Conservation (phyloP, 1,140 invertebrate species). For the Drosophila teissieri region DNA sequence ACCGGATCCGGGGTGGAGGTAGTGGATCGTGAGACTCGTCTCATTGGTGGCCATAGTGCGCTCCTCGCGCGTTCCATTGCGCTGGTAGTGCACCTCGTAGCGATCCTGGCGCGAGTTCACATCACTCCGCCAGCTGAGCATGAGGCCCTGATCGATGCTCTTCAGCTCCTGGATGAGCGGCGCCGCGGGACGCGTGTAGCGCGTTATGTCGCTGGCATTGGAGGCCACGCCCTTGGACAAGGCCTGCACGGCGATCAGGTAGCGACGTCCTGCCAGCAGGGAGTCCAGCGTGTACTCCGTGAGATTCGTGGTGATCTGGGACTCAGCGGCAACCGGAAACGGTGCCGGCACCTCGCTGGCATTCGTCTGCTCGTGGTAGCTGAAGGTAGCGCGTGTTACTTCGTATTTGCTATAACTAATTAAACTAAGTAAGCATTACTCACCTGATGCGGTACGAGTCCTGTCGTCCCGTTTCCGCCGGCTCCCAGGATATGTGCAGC, state of each 20-base stretch:
- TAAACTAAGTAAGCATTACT: too few relatives aligned
- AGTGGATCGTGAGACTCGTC: conserved; percentile 89
- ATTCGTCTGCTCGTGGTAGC: conserved; percentile 93
- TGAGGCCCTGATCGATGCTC: conserved; percentile 90
- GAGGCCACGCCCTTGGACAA: conserved; percentile 93
- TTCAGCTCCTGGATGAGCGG: conserved; percentile 94
- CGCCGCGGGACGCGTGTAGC: conserved; percentile 92
- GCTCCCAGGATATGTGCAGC: conserved; percentile 90
- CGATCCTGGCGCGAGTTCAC: conserved; percentile 95
- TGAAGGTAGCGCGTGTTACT: conserved; percentile 37
- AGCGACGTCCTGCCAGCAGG: conserved; percentile 94
- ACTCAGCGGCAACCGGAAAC: conserved; percentile 87
- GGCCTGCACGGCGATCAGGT: conserved; percentile 92
- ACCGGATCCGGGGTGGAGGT: conserved; percentile 93
- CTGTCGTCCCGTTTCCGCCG: conserved; percentile 91
- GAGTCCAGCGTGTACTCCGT: conserved; percentile 89
- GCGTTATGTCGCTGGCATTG: conserved; percentile 89
- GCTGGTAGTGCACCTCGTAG: conserved; percentile 92
- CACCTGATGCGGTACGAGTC: conserved; percentile 90
- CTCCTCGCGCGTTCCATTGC: conserved; percentile 91
- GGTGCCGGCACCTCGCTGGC: conserved; percentile 84
- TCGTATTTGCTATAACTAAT: too few relatives aligned
- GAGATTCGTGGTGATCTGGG: conserved; percentile 87
- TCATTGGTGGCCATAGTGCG: conserved; percentile 88
- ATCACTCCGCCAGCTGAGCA: conserved; percentile 96